These are phyloP conservation scores for Eristalis intricaria DNA, from an alignment of 2,888 invertebrate species.

Conservation along the genomic window DNA sequence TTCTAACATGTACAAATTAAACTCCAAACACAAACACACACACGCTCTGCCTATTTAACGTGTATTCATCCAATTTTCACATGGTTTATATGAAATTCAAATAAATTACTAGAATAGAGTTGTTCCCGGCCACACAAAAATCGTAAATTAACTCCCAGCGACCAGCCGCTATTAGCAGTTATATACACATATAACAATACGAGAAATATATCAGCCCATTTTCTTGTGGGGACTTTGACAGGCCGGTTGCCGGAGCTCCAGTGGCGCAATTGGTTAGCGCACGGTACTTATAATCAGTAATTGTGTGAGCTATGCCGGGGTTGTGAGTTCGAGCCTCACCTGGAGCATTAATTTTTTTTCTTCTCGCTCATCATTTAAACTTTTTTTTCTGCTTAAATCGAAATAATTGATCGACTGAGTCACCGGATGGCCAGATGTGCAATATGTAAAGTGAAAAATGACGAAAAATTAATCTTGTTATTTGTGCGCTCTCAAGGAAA, in stretches of 20 bases:
- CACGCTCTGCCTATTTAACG: neutral
- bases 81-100: neutral
- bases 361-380: neutral
- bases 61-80: constrained; percentile 7
- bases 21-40: neutral
- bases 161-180: neutral
- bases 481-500: constrained; percentile 16
- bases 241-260: constrained; percentile 64
- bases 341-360: constrained; percentile 59
- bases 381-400: neutral
- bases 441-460: neutral
- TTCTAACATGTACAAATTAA: neutral
- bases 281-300: constrained; percentile 72
- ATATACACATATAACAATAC: too few relatives aligned
- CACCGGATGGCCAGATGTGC: constrained; percentile 24
- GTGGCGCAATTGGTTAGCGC: constrained; percentile 72
- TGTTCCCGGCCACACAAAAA: neutral
- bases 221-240: constrained; percentile 39
- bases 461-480: neutral
- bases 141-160: neutral
- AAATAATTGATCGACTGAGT: constrained; percentile 11
- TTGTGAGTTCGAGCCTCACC: constrained; percentile 73
- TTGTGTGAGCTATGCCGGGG: constrained; percentile 69
- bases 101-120: neutral
- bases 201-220: neutral